Evolutionary conservation across 2,888 invertebrate genomes (phyloP), one percentile per base, ranked within the genome.

Genomic region (Morinoia aosen): DNA sequence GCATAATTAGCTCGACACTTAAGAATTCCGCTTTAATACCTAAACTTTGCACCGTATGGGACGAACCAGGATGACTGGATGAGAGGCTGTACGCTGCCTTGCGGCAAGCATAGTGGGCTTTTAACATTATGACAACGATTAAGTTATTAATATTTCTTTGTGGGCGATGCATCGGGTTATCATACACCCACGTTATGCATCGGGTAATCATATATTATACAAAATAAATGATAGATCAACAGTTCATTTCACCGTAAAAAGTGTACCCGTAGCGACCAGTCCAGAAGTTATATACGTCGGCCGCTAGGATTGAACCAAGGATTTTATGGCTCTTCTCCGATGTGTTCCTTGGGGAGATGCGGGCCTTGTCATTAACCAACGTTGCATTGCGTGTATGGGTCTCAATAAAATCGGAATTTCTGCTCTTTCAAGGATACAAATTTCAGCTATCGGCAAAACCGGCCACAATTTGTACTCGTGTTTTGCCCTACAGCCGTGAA

Each of bases 1-100:
- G 48, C 57, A 48, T 57, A 93, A 93, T 93, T 93, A 57, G 93
- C 57, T 57, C 56, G 57, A 93, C 93, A 57, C 93, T 57, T n/a
- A 57, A 90, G 90, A 40, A 48, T 90, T 76, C 33, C 76, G 76
- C 33, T 76, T 76, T 76, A 14, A 25, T 76, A 61, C 76, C 76
- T 76, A 19, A 76, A 76, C 76, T 76, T 76, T 33, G 76, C 76
- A 76, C 76, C 76, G 76, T 33, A 76, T 76, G 76, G 76, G 76
- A 76, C 76, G 76, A 76, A 76, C 25, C 76, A 3, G 10, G 76
- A 76, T 12, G 76, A 33, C 76, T 76, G 76, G 76, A 76, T 5
- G 16, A 12, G 61, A 61, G 61, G 61, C 61, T 12, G 19, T 2
- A 19, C 25, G 76, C 76, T 12, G 33, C 19, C 25, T 76, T 76